Percentiles rank a stretch among this genome's conserved stretches.
Evolutionary conservation across 2,113 vertebrate species (phyloP).

Genomic region (Campylomormyrus numenius): DNA sequence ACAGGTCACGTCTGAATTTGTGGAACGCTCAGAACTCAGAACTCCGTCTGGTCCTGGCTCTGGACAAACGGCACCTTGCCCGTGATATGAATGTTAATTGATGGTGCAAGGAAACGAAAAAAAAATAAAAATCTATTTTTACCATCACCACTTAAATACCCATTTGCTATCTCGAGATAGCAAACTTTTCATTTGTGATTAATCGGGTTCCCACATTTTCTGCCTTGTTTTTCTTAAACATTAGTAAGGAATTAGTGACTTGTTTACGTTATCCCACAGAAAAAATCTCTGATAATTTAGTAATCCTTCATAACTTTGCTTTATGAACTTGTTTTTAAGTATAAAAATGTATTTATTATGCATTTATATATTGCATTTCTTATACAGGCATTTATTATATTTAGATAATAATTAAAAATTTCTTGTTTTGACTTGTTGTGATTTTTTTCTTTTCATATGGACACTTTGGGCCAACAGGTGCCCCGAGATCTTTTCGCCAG

Average conservation of each 20-base stretch:
- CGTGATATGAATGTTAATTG: neutral
- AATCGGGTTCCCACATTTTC: neutral
- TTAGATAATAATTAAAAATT: neutral
- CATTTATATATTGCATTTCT: neutral
- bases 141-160: neutral
- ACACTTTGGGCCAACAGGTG: neutral
- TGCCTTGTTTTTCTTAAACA: neutral
- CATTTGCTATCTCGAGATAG: neutral
- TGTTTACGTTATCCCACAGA: neutral
- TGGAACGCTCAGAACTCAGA: neutral
- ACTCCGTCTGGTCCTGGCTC: neutral
- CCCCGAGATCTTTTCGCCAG: neutral
- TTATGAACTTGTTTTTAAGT: neutral
- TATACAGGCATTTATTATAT: neutral
- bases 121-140: neutral
- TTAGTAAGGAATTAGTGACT: neutral
- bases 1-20: neutral
- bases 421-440: neutral
- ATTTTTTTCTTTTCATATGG: neutral
- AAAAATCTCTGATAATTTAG: neutral
- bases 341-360: neutral
- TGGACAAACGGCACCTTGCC: neutral
- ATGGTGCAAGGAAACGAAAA: neutral
- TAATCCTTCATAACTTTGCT: neutral
- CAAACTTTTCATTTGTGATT: neutral